These are phyloP conservation scores for Popillia japonica DNA, from an alignment of 1,140 invertebrate species.

Conservation along the genomic window DNA sequence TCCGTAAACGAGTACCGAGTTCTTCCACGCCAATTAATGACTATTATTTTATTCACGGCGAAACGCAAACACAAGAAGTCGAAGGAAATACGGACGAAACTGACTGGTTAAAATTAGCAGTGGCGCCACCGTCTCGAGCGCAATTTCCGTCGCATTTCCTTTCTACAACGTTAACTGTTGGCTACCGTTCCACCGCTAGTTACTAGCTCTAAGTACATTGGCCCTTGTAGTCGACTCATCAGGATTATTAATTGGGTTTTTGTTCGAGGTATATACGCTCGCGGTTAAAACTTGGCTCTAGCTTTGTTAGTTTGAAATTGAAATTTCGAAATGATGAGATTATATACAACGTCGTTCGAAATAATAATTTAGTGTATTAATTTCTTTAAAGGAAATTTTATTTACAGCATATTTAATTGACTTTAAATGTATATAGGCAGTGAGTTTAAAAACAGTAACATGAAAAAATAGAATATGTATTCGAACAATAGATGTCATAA, in stretches of 20 bases:
- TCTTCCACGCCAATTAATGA: background rate
- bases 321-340: too few relatives aligned
- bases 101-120: conserved; percentile 21
- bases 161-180: background rate
- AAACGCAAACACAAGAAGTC: conserved; percentile 22
- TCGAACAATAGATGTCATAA: too few relatives aligned
- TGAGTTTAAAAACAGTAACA: too few relatives aligned
- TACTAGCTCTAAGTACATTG: background rate
- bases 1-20: background rate
- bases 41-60: conserved; percentile 10
- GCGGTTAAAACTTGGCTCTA: too few relatives aligned
- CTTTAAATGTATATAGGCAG: too few relatives aligned
- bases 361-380: too few relatives aligned
- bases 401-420: too few relatives aligned
- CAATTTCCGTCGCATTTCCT: conserved; percentile 32
- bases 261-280: too few relatives aligned
- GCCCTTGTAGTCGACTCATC: background rate
- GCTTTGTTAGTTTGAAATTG: too few relatives aligned
- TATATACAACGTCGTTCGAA: too few relatives aligned
- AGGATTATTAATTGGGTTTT: conserved; percentile 15
- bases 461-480: too few relatives aligned
- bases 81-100: conserved; percentile 6
- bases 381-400: too few relatives aligned
- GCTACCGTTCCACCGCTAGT: background rate
- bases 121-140: conserved; percentile 19